phyloP scores from a whole-genome alignment of 2,797 vertebrate species.

The Lacerta agilis region DNA sequence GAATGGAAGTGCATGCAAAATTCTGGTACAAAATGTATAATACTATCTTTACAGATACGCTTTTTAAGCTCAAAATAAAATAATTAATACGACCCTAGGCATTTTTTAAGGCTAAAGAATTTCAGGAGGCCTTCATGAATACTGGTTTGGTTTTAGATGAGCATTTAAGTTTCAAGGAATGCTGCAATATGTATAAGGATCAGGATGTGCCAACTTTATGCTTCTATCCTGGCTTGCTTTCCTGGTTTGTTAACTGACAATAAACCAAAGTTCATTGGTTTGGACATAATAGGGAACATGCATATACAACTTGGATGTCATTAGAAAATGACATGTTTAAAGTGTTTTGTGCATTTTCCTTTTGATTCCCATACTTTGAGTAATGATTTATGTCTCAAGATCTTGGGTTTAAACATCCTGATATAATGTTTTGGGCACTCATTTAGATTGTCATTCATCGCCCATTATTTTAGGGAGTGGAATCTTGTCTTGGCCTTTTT shows the following conservation, averaged over 20 bases:
- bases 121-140: neutral
- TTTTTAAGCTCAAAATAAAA: neutral
- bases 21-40: constrained; percentile 61
- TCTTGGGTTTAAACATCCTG: neutral
- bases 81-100: neutral
- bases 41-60: neutral
- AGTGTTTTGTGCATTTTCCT: neutral
- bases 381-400: neutral
- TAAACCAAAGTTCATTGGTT: neutral
- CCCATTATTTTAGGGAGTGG: no score
- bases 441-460: neutral
- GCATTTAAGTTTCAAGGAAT: neutral
- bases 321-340: neutral
- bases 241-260: neutral
- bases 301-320: no score
- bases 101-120: neutral
- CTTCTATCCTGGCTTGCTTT: neutral
- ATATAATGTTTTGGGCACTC: neutral
- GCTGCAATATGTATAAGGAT: neutral
- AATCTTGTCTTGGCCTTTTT: neutral
- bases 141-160: neutral
- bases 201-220: neutral
- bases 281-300: neutral
- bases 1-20: constrained; percentile 57
- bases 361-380: neutral